phyloP scores from a whole-genome alignment of 2,113 vertebrate genomes.

The Malurus alboscapulatus region DNA sequence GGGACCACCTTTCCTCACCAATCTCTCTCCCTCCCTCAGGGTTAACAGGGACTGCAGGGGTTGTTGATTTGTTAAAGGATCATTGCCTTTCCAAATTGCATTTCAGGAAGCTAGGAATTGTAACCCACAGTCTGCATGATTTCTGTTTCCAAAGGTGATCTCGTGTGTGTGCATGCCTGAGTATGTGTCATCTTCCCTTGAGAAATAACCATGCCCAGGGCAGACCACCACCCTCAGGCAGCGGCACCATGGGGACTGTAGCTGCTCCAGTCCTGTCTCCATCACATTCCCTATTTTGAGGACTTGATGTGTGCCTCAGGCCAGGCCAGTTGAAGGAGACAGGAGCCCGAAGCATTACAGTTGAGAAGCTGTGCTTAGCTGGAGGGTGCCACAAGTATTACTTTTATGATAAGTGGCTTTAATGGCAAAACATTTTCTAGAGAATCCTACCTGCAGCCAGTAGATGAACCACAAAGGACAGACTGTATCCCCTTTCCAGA shows the following conservation, averaged over 20 bases:
- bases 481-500: not conserved
- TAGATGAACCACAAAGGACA: not conserved
- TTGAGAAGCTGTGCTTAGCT: not conserved
- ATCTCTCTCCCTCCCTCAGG: not conserved
- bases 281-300: not conserved
- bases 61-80: not conserved
- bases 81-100: not conserved
- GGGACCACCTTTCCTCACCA: not conserved
- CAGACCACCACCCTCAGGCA: not conserved
- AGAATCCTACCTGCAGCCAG: not conserved
- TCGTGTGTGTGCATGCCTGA: not conserved
- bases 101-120: not conserved
- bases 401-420: not conserved
- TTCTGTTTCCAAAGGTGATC: not conserved
- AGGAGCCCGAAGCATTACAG: not conserved
- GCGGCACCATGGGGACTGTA: fast-evolving
- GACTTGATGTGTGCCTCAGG: not conserved
- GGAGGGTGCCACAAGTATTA: not conserved
- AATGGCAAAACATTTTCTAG: not conserved
- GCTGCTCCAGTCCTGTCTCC: not conserved
- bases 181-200: not conserved
- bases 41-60: not conserved
- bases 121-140: not conserved
- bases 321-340: not conserved
- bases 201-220: fast-evolving